Base-by-base conservation (phyloP, 2,797 vertebrate species). In the Myotis pilosus region DNA sequence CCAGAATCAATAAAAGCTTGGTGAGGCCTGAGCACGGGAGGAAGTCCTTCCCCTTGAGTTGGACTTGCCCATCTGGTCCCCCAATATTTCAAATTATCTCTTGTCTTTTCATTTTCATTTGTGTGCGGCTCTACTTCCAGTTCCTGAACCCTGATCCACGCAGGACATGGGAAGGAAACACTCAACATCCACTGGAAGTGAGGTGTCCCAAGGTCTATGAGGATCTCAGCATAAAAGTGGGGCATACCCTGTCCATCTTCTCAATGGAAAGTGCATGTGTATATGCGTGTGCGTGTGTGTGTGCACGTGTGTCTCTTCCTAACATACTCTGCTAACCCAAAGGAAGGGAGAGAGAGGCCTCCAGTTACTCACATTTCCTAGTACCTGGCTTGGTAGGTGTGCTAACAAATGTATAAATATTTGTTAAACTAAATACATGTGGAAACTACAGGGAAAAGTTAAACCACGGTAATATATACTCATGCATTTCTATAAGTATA, bases 231-330 rank as follows among this genome's bases (percentile, higher is more conserved):
- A 5, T 55, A 53, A 60, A 68, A 5, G 19, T 0, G 3, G 38
- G 47, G 71, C 28, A 9, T 9, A 41, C 38, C 47, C 6, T 1
- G 51, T 28, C 25, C n/a, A 5, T 25, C 36, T 30, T 84, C 38
- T 83, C 22, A 6, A 8, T 0, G 55, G 38, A 51, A 55, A 28
- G 6, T 8, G 6, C 30, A 57, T 22, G 38, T 30, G 17, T 1
- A 0, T 3, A 11, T 5, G 55, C 10, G 22, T 20, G 8, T 20
- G 55, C 0, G 53, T 4, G 8, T 3, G 22, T 1, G 53, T 1
- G 22, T 8, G 55, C 55, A 11, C 55, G 2, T 12, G 3, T 12
- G 62, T 49, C 41, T 53, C 25, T 19, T 44, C 44, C 74, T 23
- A 23, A 44, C 22, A 38, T 4, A 2, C 2, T 44, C 49, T 44